Conservation (phyloP, 2,797 vertebrate species). For the Mus caroli region DNA sequence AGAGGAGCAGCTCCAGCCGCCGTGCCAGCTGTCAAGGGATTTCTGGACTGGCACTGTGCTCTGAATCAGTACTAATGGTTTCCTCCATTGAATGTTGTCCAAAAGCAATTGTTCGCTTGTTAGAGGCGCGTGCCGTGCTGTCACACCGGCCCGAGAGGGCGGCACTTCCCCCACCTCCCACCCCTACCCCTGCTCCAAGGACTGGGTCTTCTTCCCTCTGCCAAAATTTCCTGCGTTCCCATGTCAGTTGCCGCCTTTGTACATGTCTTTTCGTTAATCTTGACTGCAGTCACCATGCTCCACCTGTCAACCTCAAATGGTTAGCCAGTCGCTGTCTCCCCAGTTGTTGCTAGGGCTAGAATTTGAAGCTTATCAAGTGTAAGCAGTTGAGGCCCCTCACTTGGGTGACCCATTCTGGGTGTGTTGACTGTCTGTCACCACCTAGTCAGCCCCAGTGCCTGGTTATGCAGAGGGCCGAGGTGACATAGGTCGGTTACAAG, state of each 20-base stretch:
- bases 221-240: not conserved
- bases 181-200: not conserved
- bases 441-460: not conserved
- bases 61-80: constrained; percentile 29
- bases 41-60: constrained; percentile 42
- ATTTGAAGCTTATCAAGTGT: not conserved
- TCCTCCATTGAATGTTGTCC: constrained; percentile 44
- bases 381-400: not conserved
- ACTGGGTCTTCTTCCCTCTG: not conserved
- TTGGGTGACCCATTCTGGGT: not conserved
- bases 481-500: not conserved
- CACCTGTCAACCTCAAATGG: not conserved
- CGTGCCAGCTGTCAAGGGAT: constrained; percentile 48
- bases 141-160: not conserved
- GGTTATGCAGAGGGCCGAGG: rapidly evolving
- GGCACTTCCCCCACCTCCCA: not conserved
- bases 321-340: not conserved
- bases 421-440: not conserved
- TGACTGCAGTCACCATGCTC: not conserved
- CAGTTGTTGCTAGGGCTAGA: not conserved
- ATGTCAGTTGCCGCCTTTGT: not conserved
- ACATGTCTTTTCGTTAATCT: not conserved
- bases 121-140: not conserved
- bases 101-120: constrained; percentile 15
- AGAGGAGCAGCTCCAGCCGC: not conserved